These are phyloP conservation scores for Chloropsis cyanopogon DNA, from an alignment of 2,113 vertebrate genomes.

Conservation along the genomic window DNA sequence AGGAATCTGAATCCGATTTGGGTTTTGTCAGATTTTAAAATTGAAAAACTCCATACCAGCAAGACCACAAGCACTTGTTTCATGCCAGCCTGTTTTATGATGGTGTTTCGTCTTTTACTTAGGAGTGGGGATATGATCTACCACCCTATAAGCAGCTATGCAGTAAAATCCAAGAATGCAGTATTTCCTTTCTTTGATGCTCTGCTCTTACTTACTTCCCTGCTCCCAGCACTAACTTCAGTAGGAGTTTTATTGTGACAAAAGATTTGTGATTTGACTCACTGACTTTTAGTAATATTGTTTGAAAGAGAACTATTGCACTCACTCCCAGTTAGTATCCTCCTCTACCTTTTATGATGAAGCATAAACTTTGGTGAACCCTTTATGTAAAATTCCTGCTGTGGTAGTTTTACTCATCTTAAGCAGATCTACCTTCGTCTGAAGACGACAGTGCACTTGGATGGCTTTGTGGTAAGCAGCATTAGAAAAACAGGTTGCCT, in stretches of 20 bases:
- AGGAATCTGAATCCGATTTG: not conserved
- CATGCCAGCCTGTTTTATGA: not conserved
- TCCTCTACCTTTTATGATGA: not conserved
- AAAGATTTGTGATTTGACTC: not conserved
- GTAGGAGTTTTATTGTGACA: not conserved
- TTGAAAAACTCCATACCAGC: not conserved
- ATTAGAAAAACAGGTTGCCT: slow-evolving; percentile 40
- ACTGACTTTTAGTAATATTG: not conserved
- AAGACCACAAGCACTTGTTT: slow-evolving; percentile 14
- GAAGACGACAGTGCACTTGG: not conserved
- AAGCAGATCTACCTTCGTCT: not conserved
- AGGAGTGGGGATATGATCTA: not conserved
- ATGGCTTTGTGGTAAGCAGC: not conserved
- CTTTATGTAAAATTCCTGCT: not conserved
- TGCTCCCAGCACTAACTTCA: not conserved
- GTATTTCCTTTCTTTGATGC: not conserved
- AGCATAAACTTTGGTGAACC: not conserved
- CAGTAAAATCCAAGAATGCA: not conserved
- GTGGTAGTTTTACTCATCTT: not conserved
- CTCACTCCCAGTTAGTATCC: not conserved
- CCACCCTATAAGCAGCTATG: not conserved
- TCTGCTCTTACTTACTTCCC: not conserved
- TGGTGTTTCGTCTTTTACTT: not conserved
- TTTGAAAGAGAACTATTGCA: not conserved
- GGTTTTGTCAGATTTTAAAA: not conserved